Evolutionary conservation across 1,140 invertebrate genomes (phyloP), one percentile per base, ranked within the genome.

Genomic region (Andricus grossulariae): DNA sequence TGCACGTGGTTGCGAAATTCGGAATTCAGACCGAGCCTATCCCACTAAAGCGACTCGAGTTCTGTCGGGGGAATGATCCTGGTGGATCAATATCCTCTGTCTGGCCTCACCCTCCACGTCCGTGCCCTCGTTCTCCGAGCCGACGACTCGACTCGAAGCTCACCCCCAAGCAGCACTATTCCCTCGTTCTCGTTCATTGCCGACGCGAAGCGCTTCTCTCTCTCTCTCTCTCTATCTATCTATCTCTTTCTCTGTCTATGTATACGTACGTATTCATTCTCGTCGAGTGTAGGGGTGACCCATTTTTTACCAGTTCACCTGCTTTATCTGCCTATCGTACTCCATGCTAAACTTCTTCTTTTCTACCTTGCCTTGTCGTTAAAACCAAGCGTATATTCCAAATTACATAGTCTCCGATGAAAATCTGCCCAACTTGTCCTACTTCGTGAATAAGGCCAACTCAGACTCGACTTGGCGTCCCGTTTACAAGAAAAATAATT

Each of bases 11-110:
- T 16, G n/a, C 5, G 60, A 25, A 52, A 13, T 18, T 18, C 18
- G 71, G 19, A 45, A 45, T 81, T 70, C 50, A 87, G 81, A 82
- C 85, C 84, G 84, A 87, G 82, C 85, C 84, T 87, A 87, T 86
- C 86, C 86, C 83, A 86, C 85, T 86, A 86, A 81, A 77, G 83
- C 78, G 79, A 45, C 39, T 45, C 39, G 83, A 78, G 74, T 73
- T 83, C 39, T 45, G 39, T 45, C 39, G 39, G 84, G 85, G 86
- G 87, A 85, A 85, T 86, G 83, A 88, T 87, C 85, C 87, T 88
- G 78, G 55, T 82, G 84, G 88, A 90, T 90, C 88, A 90, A 90
- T 90, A 90, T 87, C 88, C 87, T 85, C 86, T 88, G 88, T 90
- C 88, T 90, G 87, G 88, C 87, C 88, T 90, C 88, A 89, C 87